These are phyloP conservation scores for Caenorhabditis sp. DNA, from an alignment of 2,888 invertebrate species.

Conservation along the genomic window DNA sequence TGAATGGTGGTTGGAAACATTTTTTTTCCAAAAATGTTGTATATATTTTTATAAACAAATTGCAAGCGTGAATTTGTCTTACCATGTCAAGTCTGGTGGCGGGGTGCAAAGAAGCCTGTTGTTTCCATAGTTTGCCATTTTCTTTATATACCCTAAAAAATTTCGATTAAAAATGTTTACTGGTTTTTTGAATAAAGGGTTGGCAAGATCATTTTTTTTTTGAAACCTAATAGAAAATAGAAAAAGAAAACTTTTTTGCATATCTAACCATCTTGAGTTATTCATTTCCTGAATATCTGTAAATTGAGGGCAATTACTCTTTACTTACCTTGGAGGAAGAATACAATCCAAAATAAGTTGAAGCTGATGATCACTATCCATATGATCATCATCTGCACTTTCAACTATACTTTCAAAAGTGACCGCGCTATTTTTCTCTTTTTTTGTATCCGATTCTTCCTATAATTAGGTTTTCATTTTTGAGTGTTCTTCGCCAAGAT, in stretches of 20 bases:
- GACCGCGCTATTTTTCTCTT: conserved; percentile 14
- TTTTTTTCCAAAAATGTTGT: not conserved
- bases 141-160: conserved; percentile 71
- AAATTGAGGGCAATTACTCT: no score
- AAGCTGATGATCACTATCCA: conserved; percentile 64
- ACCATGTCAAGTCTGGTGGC: conserved; percentile 90
- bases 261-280: no score
- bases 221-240: no score
- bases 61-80: not conserved
- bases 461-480: not conserved
- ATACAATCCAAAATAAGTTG: conserved; percentile 65
- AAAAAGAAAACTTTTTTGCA: no score
- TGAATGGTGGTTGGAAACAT: not conserved
- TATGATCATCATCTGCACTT: conserved; percentile 30
- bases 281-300: no score
- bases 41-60: not conserved
- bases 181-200: no score
- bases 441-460: conserved; percentile 24
- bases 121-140: conserved; percentile 74
- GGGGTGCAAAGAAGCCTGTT: conserved; percentile 90
- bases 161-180: no score
- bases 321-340: conserved; percentile 55
- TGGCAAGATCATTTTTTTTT: no score
- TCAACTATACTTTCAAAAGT: conserved; percentile 39
- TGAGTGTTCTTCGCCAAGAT: not conserved